phyloP scores from a whole-genome alignment of 2,113 vertebrate species.

The Macroglossus sobrinus region DNA sequence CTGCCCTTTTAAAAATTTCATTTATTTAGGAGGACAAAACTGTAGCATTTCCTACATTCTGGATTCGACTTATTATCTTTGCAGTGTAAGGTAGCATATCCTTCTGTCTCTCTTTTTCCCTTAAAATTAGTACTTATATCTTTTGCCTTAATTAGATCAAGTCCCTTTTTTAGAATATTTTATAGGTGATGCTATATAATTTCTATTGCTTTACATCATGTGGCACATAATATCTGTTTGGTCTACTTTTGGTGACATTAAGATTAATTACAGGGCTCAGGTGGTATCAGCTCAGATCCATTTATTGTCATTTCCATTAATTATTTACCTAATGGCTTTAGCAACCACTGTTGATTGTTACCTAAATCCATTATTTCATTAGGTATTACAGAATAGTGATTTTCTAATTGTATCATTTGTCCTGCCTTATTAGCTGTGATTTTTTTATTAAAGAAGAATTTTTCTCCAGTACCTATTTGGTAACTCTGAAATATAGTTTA shows the following conservation, averaged over 20 bases:
- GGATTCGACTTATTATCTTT: conserved; percentile 4
- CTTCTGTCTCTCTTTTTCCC: not conserved
- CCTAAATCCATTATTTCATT: conserved; percentile 38
- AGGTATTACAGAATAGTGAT: not conserved
- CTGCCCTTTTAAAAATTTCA: not conserved
- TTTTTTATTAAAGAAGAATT: conserved; percentile 22
- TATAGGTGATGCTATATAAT: not conserved
- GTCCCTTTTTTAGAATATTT: not conserved
- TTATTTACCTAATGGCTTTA: conserved; percentile 39
- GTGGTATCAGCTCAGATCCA: not conserved
- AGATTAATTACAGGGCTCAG: conserved; percentile 47
- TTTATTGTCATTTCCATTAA: conserved; percentile 42
- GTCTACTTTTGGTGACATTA: conserved; percentile 17
- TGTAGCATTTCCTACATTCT: not conserved
- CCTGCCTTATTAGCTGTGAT: not conserved
- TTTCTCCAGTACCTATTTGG: conserved; percentile 16
- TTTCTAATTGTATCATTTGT: conserved; percentile 48
- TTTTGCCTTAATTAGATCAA: conserved; percentile 2
- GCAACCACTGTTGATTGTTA: not conserved
- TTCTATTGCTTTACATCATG: not conserved
- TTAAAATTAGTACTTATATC: not conserved
- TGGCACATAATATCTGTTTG: not conserved
- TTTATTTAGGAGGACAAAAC: not conserved
- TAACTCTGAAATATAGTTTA: not conserved
- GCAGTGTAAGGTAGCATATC: not conserved